A percentile compares a stretch with the other conserved stretches of the same genome.
phyloP scores from a whole-genome alignment of 2,888 invertebrate species.

The Drosophila flavopinicola region DNA sequence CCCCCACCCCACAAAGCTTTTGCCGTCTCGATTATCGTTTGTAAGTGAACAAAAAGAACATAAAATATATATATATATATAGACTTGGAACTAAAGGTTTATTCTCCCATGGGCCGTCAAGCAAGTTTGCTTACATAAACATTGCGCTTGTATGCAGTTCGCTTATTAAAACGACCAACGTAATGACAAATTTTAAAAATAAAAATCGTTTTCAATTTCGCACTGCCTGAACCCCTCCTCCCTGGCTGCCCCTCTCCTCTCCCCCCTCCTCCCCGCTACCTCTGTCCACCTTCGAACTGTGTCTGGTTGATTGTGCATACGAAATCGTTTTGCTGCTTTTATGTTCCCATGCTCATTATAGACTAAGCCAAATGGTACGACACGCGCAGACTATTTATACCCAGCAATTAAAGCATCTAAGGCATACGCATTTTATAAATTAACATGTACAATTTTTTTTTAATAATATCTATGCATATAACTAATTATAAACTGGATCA shows the following conservation, averaged over 20 bases:
- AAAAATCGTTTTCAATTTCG: constrained; percentile 69
- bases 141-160: constrained; percentile 55
- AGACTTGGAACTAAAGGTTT: constrained; percentile 41
- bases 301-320: constrained; percentile 45
- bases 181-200: constrained; percentile 71
- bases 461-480: too few relatives aligned
- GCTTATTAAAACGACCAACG: constrained; percentile 70
- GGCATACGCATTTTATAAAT: constrained; percentile 1
- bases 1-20: neutral
- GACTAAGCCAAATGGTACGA: constrained; percentile 53
- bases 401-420: constrained; percentile 2
- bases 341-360: constrained; percentile 75
- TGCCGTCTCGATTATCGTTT: constrained; percentile 38
- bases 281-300: constrained; percentile 25
- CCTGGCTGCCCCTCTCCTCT: neutral
- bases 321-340: constrained; percentile 38
- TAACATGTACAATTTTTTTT: neutral
- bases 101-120: constrained; percentile 45
- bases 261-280: neutral
- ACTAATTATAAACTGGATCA: too few relatives aligned
- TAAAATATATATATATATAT: too few relatives aligned
- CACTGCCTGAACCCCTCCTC: constrained; percentile 26
- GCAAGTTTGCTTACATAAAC: constrained; percentile 65
- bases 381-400: constrained; percentile 65
- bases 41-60: constrained; percentile 15